Evolutionary conservation across 2,113 vertebrate genomes (phyloP), one percentile per base, ranked within the genome.

Genomic region (Brachyistius frenatus): DNA sequence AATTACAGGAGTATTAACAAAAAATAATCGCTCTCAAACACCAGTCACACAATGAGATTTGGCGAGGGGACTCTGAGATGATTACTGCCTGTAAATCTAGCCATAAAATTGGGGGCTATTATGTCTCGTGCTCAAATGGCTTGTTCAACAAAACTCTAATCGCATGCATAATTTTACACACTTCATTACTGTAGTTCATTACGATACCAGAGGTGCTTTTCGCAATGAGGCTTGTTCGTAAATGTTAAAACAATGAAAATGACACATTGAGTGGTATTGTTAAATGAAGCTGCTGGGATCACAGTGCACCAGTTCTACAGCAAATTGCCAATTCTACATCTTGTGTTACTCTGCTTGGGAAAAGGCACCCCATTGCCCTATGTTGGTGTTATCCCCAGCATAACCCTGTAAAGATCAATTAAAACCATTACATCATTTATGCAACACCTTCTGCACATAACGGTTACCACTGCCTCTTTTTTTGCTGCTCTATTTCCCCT

Each of bases 1-100:
- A 93, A 94, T 94, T 94, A 91, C 81, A 86, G 85, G 79, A 85
- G 89, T 86, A 92, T 93, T 91, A 92, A 84, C 83, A 86, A 88
- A 91, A 91, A 92, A 89, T 75, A 92, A 91, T 91, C 73, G n/a
- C 87, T 89, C 85, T 88, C 67, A 65, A 87, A 86, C 80, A 87
- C 84, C 89, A 89, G 80, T 88, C 90, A 85, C 85, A 89, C 83
- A 87, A 90, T 83, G 86, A 88, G 91, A 91, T 91, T 87, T 89
- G 87, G 90, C 74, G 52, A 66, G 88, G 79, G 72, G 89, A 76
- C 85, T 81, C 76, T 14, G 64, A 76, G 83, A 88, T 91, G 86
- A 92, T 93, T 94, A 91, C 83, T 62, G 89, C 85, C 84, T 78
- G 86, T 91, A 91, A 92, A 92, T 90, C 86, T 88, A 66, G 81